Percentiles rank a stretch among this genome's conserved stretches.
phyloP scores from a whole-genome alignment of 1,140 invertebrate species.

The Euura lappo region DNA sequence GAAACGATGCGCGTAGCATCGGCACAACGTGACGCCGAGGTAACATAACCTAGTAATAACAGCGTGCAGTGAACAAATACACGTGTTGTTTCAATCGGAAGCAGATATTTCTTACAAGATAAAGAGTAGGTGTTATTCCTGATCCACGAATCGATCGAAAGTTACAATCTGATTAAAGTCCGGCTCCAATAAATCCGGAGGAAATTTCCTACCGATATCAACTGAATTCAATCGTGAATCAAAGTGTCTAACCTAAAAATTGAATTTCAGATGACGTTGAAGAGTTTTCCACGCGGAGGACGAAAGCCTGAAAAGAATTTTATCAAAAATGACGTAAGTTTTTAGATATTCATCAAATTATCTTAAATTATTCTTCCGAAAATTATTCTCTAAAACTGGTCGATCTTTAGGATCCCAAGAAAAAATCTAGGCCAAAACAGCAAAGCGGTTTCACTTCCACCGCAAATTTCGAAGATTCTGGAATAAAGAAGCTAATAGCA shows the following conservation, averaged over 20 bases:
- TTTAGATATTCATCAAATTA: neutral
- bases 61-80: neutral
- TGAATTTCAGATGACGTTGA: slow-evolving; percentile 37
- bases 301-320: slow-evolving; percentile 29
- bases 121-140: neutral
- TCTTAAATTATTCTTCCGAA: neutral
- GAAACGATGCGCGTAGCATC: too few relatives aligned
- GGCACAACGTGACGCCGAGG: too few relatives aligned
- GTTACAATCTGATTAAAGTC: neutral
- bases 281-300: slow-evolving; percentile 43
- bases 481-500: slow-evolving; percentile 8
- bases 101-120: neutral
- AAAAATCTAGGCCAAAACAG: neutral
- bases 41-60: too few relatives aligned
- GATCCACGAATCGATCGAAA: neutral
- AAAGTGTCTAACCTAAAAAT: neutral
- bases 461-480: neutral
- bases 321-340: slow-evolving; percentile 27
- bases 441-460: neutral
- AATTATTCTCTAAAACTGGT: neutral
- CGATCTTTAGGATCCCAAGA: neutral
- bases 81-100: neutral
- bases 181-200: neutral
- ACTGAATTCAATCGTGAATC: neutral
- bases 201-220: neutral